Conservation (phyloP, 2,113 vertebrate species). For the Ginglymostoma cirratum region DNA sequence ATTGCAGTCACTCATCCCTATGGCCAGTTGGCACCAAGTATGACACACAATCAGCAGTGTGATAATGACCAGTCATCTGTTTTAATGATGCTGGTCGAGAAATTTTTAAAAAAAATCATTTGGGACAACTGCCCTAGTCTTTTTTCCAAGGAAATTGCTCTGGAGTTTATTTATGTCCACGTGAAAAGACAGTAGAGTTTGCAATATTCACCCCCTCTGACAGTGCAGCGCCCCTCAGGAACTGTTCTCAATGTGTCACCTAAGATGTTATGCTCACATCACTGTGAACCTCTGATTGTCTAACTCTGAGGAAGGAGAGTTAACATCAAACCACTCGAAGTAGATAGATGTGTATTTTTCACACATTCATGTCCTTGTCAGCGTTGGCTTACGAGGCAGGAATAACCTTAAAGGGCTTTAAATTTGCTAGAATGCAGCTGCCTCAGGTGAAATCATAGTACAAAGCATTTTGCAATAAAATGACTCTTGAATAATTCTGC, state of each 20-base stretch:
- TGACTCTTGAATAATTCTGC: conserved; percentile 9
- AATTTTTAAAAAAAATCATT: background rate
- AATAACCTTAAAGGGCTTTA: background rate
- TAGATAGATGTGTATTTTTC: background rate
- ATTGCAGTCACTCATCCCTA: background rate
- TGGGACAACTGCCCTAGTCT: background rate
- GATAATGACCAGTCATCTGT: background rate
- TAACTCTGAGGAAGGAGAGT: background rate
- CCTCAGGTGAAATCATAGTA: background rate
- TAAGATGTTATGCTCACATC: background rate
- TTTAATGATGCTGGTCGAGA: background rate
- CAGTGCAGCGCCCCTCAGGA: background rate
- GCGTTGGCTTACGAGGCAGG: background rate
- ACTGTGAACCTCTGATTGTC: background rate
- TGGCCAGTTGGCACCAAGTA: background rate
- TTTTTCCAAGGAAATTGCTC: background rate
- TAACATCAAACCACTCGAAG: background rate
- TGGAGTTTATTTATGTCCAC: background rate
- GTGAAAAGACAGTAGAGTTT: background rate
- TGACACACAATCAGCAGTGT: background rate
- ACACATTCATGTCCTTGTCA: background rate
- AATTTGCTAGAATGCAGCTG: background rate
- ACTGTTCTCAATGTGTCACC: background rate
- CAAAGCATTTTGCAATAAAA: conserved; percentile 27
- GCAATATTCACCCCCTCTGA: background rate